phyloP scores from a whole-genome alignment of 2,888 invertebrate genomes.

The Agrotis ipsilon region DNA sequence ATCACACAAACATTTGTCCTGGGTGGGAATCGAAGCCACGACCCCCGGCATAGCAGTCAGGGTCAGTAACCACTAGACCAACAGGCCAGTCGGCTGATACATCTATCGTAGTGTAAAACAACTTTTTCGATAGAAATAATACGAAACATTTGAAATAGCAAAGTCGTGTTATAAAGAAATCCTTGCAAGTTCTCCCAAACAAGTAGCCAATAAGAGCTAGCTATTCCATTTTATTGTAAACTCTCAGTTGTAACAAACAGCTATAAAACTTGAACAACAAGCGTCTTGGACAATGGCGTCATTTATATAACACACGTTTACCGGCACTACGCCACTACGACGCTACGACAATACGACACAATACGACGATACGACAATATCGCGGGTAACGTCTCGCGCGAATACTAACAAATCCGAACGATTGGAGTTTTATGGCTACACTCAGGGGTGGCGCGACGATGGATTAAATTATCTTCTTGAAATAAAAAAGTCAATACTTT shows the following conservation, averaged over 20 bases:
- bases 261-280: slow-evolving; percentile 54
- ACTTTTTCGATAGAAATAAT: not conserved
- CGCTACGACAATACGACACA: slow-evolving; percentile 22
- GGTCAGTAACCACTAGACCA: too few species aligned
- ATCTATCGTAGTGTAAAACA: not conserved
- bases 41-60: too few species aligned
- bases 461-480: too few species aligned
- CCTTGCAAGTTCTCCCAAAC: not conserved
- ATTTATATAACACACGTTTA: slow-evolving; percentile 59
- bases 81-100: too few species aligned
- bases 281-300: slow-evolving; percentile 52
- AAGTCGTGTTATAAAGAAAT: slow-evolving; percentile 6
- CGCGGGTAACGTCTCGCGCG: slow-evolving; percentile 37
- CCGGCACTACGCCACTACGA: slow-evolving; percentile 36
- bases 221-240: slow-evolving; percentile 41
- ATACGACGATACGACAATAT: slow-evolving; percentile 43
- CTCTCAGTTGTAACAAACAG: slow-evolving; percentile 41
- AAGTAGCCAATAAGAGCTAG: slow-evolving; percentile 20
- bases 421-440: slow-evolving; percentile 55
- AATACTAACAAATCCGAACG: slow-evolving; percentile 57
- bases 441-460: slow-evolving; percentile 37
- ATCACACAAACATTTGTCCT: too few species aligned
- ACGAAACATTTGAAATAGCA: not conserved
- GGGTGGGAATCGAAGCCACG: too few species aligned
- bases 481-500: too few species aligned